These are phyloP conservation scores for Xiphias gladius DNA, from an alignment of 2,113 vertebrate species.

Conservation along the genomic window DNA sequence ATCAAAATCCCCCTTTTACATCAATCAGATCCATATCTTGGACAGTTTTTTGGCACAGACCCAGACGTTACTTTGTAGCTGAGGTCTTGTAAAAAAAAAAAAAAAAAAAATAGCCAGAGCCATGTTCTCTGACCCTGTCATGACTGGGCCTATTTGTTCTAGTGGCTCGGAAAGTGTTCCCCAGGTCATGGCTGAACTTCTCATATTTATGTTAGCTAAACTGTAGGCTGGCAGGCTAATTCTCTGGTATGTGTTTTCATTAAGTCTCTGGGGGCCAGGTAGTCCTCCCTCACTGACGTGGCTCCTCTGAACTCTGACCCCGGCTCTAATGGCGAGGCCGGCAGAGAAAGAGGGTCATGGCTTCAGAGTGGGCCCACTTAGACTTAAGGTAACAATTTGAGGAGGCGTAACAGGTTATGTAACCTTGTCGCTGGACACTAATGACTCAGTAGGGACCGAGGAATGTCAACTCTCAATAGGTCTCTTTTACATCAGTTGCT, in stretches of 20 bases:
- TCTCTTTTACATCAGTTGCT: slow-evolving; percentile 66
- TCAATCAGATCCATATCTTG: slow-evolving; percentile 20
- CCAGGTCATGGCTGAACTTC: slow-evolving; percentile 69
- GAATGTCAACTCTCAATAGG: slow-evolving; percentile 75
- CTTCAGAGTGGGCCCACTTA: slow-evolving; percentile 43
- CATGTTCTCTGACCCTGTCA: slow-evolving; percentile 24
- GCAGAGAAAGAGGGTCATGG: slow-evolving; percentile 60
- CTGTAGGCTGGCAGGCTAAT: slow-evolving; percentile 69
- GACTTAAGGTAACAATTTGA: slow-evolving; percentile 78
- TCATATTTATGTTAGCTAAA: slow-evolving; percentile 76
- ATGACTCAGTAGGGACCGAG: slow-evolving; percentile 53
- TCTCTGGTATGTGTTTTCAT: slow-evolving; percentile 77
- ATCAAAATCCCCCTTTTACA: slow-evolving; percentile 2
- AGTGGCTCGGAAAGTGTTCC: slow-evolving; percentile 35
- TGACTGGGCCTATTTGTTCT: slow-evolving; percentile 60
- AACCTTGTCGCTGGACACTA: slow-evolving; percentile 64
- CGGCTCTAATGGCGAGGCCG: slow-evolving; percentile 62
- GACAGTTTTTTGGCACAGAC: slow-evolving; percentile 4
- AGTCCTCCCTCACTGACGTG: slow-evolving; percentile 56
- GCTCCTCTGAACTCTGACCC: slow-evolving; percentile 73
- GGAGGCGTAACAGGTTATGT: slow-evolving; percentile 73
- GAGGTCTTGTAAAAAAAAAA: slow-evolving; percentile 21
- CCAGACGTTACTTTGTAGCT: not conserved
- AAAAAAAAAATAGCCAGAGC: slow-evolving; percentile 6
- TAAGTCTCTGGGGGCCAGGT: slow-evolving; percentile 60